Percentiles rank a stretch among this genome's conserved stretches.
These are phyloP conservation scores for Melanostoma mellinum DNA, from an alignment of 2,888 invertebrate species.

Conservation along the genomic window DNA sequence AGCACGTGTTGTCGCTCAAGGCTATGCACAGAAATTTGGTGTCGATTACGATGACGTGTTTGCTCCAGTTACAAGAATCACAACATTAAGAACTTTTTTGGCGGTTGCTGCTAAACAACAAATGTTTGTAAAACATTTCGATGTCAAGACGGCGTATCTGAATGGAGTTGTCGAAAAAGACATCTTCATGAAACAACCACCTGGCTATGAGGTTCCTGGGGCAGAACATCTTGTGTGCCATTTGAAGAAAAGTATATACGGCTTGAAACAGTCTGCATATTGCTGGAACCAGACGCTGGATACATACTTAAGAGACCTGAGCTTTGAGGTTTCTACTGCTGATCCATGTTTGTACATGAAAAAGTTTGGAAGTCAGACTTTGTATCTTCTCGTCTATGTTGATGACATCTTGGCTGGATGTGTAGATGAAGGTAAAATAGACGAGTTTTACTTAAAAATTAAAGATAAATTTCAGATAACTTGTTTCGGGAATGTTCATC, in stretches of 20 bases:
- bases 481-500: slow-evolving; percentile 17
- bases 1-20: slow-evolving; percentile 37
- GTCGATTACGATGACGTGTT: slow-evolving; percentile 34
- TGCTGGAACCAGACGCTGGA: slow-evolving; percentile 24
- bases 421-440: slow-evolving; percentile 5
- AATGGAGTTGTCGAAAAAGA: slow-evolving; percentile 11
- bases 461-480: slow-evolving; percentile 9
- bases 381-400: slow-evolving; percentile 9
- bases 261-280: slow-evolving; percentile 14
- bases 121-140: slow-evolving; percentile 8
- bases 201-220: slow-evolving; percentile 9
- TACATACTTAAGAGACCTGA: not conserved
- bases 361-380: slow-evolving; percentile 6
- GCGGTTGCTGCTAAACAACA: slow-evolving; percentile 6
- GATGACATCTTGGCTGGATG: slow-evolving; percentile 21
- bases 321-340: not conserved
- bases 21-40: slow-evolving; percentile 32
- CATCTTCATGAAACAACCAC: slow-evolving; percentile 16
- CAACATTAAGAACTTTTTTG: slow-evolving; percentile 6
- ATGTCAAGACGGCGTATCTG: slow-evolving; percentile 12
- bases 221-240: slow-evolving; percentile 3
- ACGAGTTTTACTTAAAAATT: slow-evolving; percentile 4
- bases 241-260: slow-evolving; percentile 20
- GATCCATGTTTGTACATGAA: not conserved
- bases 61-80: slow-evolving; percentile 11